A percentile compares a stretch with the other conserved stretches of the same genome.
Conservation (phyloP, 2,113 vertebrate genomes). For the Cnemophilus loriae region DNA sequence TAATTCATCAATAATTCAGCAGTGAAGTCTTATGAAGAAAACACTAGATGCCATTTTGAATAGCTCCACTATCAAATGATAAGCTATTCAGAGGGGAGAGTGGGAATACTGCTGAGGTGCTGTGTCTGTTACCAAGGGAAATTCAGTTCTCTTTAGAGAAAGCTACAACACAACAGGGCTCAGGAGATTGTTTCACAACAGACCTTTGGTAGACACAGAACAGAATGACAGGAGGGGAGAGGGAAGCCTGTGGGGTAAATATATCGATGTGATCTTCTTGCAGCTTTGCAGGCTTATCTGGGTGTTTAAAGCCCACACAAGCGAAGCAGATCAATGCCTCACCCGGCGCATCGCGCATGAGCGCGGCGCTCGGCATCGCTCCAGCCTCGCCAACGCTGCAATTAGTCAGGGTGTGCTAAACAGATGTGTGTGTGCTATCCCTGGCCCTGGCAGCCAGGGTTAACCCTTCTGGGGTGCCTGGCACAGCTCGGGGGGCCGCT, state of each 20-base stretch:
- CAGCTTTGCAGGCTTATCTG: slow-evolving; percentile 35
- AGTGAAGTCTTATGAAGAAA: not conserved
- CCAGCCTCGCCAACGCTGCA: not conserved
- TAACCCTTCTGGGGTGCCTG: not conserved
- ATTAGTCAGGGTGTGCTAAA: not conserved
- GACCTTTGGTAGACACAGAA: not conserved
- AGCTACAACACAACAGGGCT: not conserved
- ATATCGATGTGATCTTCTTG: slow-evolving; percentile 36
- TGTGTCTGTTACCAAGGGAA: not conserved
- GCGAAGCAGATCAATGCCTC: slow-evolving; percentile 13
- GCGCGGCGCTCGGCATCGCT: not conserved
- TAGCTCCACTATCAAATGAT: not conserved
- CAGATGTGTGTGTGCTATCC: not conserved
- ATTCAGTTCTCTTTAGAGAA: not conserved
- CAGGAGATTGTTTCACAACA: slow-evolving; percentile 17
- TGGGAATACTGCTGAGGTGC: not conserved
- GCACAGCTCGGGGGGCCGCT: not conserved
- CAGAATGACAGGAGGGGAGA: not conserved
- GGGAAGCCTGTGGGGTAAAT: slow-evolving; percentile 40
- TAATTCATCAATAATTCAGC: slow-evolving; percentile 51
- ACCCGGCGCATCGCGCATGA: not conserved
- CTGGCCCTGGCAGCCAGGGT: not conserved
- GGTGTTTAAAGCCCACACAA: not conserved
- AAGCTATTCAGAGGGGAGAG: not conserved
- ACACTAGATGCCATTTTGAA: slow-evolving; percentile 44